Evolutionary conservation across 2,113 vertebrate species (phyloP), one percentile per base, ranked within the genome.

Genomic region (Gadus chalcogrammus): DNA sequence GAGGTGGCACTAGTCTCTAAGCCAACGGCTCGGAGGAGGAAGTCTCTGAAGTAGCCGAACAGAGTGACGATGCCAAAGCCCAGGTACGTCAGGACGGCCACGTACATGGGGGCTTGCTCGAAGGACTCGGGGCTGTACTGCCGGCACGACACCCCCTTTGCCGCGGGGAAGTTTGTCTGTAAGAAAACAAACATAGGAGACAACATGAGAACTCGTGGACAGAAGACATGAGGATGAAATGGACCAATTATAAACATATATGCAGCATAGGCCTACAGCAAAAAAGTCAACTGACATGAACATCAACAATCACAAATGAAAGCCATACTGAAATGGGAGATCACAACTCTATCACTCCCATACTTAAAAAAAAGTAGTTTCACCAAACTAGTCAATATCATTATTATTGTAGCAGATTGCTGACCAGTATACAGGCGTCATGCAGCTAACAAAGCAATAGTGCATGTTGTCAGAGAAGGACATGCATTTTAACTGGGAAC

Each of bases 21-120:
- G 80, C 95, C 94, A 68, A 91, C 92, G 15, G 92, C 92, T 91
- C 97, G 90, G 88, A 98, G 90, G 88, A 98, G 84, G 81, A 98
- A 96, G 79, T 98, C 97, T 89, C 95, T 91, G 74, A 99, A 72
- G 90, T 98, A 95, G 76, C 96, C 97, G 83, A 98, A 97, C 61
- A 98, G 78, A 3, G 93, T 95, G 85, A 93, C 94, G 69, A 99
- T 90, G 73, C 92, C 94, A 87, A 93, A 99, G 61, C 94, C 93
- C 87, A 98, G 61, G 79, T 95, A 95, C 55, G 97, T 99, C 71
- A 97, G 74, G 75, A 99, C 93, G 18, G 94, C 91, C 71, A 94
- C 92, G 38, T 95, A 93, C 85, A 97, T 92, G n/a, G 96, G 95
- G 5, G 96, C 89, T 83, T 96, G 92, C 38, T 97, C 95, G 88